Base-by-base conservation (phyloP, 2,113 vertebrate species). In the Phoenicopterus ruber region DNA sequence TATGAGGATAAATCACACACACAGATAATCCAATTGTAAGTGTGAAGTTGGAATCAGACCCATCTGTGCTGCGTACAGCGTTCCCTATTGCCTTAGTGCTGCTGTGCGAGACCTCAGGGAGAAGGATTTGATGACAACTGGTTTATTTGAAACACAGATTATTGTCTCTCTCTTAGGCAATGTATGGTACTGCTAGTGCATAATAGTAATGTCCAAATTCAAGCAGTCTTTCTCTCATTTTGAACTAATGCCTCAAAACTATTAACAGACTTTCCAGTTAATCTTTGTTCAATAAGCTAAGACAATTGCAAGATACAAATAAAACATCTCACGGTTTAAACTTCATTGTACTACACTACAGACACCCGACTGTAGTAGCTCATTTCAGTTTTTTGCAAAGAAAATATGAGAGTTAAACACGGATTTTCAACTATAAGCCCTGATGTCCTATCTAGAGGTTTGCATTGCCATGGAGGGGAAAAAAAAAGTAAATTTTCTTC, bases 41-140 rank as follows among this genome's bases (percentile, higher is more conserved):
- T 36, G 11, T 38, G 72, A 76, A 7, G 69, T 52, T 85, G 77
- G 36, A 52, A 26, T 42, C 38, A 10, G 70, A 55, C 49, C 50
- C 4, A 22, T 8, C 34, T 28, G 24, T 57, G 46, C 70, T 47
- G 58, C 0, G 0, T 16, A 9, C 46, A 21, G 21, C 0, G 2
- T 3, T 66, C 59, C 88, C 58, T 78, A 0, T 58, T 65, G 82
- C 84, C 52, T 47, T 36, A 4, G 12, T 22, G 84, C 71, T 70
- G 67, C 79, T 80, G 15, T 22, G 73, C 40, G 28, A 32, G 13
- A n/a, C 32, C 44, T 40, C 70, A 3, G 29, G 66, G 31, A 73
- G 11, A 26, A 61, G 67, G 19, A 4, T 1, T 73, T 83, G 17
- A 6, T 20, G 44, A 24, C 21, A 82, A 11, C 44, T 9, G 40